Conservation (phyloP, 1,140 invertebrate genomes). For the Drosophila bocki region DNA sequence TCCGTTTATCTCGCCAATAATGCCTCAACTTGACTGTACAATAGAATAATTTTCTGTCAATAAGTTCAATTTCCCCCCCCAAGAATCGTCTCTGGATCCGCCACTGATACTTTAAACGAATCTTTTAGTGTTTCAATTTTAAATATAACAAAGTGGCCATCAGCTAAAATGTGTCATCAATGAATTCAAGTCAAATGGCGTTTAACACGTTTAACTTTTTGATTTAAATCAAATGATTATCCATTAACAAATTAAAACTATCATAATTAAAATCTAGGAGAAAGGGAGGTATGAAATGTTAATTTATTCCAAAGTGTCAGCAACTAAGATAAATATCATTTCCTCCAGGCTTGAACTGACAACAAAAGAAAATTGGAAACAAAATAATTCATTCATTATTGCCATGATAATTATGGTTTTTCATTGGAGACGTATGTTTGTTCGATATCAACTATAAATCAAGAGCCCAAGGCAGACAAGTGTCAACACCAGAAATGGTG, state of each 20-base stretch:
- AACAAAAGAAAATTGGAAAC: neutral
- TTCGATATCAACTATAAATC: neutral
- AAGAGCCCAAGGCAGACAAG: neutral
- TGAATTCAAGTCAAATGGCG: neutral
- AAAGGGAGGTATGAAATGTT: neutral
- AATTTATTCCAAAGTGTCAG: slow-evolving; percentile 2
- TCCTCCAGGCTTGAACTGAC: slow-evolving; percentile 1
- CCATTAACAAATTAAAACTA: neutral
- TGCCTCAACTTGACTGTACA: no score
- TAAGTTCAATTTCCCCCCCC: no score
- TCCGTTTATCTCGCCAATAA: no score
- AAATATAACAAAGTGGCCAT: neutral
- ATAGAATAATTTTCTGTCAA: no score
- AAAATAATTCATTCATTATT: neutral
- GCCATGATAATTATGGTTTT: neutral
- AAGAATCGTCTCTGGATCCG: no score
- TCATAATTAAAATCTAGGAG: neutral
- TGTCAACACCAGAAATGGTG: slow-evolving; percentile 7
- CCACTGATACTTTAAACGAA: no score
- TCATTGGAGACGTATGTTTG: neutral
- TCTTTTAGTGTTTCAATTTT: neutral
- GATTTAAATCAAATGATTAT: neutral
- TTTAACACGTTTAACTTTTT: neutral
- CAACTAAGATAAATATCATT: slow-evolving; percentile 2
- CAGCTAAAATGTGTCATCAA: neutral